A percentile compares a stretch with the other conserved stretches of the same genome.
These are phyloP conservation scores for Spodoptera exigua DNA, from an alignment of 2,888 invertebrate genomes.

Conservation along the genomic window DNA sequence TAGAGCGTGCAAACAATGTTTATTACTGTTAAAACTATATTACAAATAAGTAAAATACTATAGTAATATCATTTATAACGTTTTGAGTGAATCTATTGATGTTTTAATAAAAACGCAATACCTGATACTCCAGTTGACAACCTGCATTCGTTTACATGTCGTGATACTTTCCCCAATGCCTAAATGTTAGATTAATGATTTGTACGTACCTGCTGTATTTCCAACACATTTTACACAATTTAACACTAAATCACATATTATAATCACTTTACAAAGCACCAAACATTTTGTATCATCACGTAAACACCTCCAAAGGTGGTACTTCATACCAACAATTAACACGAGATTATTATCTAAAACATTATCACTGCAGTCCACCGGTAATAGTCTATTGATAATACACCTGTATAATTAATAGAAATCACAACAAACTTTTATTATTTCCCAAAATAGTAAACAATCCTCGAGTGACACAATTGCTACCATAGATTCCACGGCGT, in stretches of 20 bases:
- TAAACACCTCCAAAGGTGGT: constrained; percentile 79
- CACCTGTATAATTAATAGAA: constrained; percentile 49
- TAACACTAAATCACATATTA: constrained; percentile 64
- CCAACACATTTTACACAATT: constrained; percentile 62
- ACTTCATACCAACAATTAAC: constrained; percentile 48
- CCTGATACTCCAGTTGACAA: constrained; percentile 73
- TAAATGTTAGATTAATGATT: constrained; percentile 54
- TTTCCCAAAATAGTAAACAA: constrained; percentile 87
- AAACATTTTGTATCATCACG: constrained; percentile 78
- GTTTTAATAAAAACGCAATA: constrained; percentile 57
- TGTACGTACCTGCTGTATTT: constrained; percentile 67
- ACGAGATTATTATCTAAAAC: constrained; percentile 39
- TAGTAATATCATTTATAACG: constrained; percentile 9
- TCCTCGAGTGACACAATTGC: constrained; percentile 84
- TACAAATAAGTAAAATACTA: constrained; percentile 11
- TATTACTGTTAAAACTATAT: constrained; percentile 11
- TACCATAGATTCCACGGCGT: constrained; percentile 86
- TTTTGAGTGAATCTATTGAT: constrained; percentile 15
- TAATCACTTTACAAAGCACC: constrained; percentile 65
- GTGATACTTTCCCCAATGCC: constrained; percentile 71
- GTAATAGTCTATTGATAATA: constrained; percentile 45
- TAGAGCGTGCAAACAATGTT: constrained; percentile 56
- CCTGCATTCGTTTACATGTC: constrained; percentile 74
- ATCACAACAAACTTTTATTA: constrained; percentile 65
- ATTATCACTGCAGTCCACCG: constrained; percentile 55